Conservation (phyloP, 2,888 invertebrate genomes). For the Chymomyza amoena region DNA sequence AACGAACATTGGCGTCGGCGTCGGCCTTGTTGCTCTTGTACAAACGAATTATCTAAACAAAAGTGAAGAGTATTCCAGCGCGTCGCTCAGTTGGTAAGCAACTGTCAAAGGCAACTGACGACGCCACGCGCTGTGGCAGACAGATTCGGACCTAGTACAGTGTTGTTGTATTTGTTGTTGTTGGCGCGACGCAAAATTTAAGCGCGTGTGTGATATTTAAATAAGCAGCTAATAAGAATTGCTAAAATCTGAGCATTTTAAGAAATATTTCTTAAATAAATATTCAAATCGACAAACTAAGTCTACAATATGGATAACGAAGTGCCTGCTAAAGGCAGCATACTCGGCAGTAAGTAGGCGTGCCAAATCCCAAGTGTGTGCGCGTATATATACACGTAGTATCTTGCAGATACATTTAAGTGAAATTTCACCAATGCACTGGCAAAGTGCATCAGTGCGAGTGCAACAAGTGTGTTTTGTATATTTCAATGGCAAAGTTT, state of each 20-base stretch:
- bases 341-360: constrained; percentile 81
- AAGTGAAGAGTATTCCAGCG: constrained; percentile 33
- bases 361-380: constrained; percentile 29
- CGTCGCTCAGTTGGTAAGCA: constrained; percentile 61
- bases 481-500: constrained; percentile 14
- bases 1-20: constrained; percentile 24
- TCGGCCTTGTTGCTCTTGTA: constrained; percentile 8
- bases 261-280: background rate
- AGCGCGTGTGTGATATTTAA: background rate
- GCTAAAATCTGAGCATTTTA: background rate
- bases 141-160: background rate
- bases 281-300: background rate
- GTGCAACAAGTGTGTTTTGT: constrained; percentile 60
- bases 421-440: constrained; percentile 14
- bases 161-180: background rate
- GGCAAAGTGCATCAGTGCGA: constrained; percentile 44
- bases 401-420: background rate
- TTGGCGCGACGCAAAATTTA: background rate
- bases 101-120: constrained; percentile 57
- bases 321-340: constrained; percentile 81
- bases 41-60: constrained; percentile 10
- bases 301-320: constrained; percentile 78
- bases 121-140: constrained; percentile 33
- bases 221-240: background rate
- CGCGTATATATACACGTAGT: background rate